Evolutionary conservation across 2,888 invertebrate genomes (phyloP), one percentile per base, ranked within the genome.

Genomic region (Acanthopleura granulata): DNA sequence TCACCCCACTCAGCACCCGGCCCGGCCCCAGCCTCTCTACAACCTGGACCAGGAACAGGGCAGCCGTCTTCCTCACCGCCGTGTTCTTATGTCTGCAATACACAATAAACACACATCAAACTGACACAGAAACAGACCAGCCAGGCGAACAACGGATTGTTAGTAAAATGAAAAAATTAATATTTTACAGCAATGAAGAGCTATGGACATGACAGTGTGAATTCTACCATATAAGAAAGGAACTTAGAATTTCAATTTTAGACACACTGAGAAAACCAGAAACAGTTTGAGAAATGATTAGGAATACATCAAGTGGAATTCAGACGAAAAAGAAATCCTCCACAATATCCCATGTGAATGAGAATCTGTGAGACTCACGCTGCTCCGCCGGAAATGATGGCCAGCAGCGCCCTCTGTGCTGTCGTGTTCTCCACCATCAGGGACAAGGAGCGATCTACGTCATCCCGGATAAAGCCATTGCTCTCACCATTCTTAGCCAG

Each of bases 401-500:
- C 90, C 62, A 85, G 76, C 50, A 91, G 82, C 3, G 90, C 89
- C 75, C 90, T 86, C 76, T 88, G 88, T 51, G 94, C 93, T 49
- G 94, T 93, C 25, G 96, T 92, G 77, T 94, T 93, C 76, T 95
- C 94, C 76, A 96, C 94, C 93, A 99, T 94, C 18, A 93, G 93
- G 84, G 94, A 95, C 62, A 99, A 91, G 0, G 97, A 95, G 15
- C 93, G 92, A 76, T 94, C 94, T 3, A 97, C 96, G 90, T 98
- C 98, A 51, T 95, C 95, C 29, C 97, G 93, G 73, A 99, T 93
- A 89, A 99, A 90, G 16, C 84, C 94, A 91, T 97, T 98, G 12
- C 97, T 97, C 87, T 99, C 98, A 0, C 97, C 97, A 72, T 96
- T 95, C 78, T 97, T 94, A 82, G 95, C 95, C 49, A 98, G 92